These are phyloP conservation scores for Anser cygnoides DNA, from an alignment of 2,113 vertebrate species.

Conservation along the genomic window DNA sequence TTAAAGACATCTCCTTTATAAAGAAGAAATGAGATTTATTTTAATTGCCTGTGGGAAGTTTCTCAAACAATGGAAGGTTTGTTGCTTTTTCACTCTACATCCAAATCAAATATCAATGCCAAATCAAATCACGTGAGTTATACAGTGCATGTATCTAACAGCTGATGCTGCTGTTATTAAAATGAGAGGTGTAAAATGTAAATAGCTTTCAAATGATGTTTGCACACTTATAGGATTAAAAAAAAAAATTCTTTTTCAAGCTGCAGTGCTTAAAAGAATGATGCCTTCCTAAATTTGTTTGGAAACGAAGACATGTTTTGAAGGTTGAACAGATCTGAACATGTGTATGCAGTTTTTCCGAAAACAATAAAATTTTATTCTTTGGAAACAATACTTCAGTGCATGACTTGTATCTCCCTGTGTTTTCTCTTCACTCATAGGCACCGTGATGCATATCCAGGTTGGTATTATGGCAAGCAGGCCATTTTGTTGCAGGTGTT, in stretches of 20 bases:
- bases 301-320: constrained; percentile 54
- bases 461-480: background rate
- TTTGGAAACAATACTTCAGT: constrained; percentile 20
- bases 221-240: constrained; percentile 9
- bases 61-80: constrained; percentile 19
- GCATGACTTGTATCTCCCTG: background rate
- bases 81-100: constrained; percentile 29
- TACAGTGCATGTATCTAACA: background rate
- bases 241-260: background rate
- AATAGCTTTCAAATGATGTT: constrained; percentile 46
- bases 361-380: constrained; percentile 67
- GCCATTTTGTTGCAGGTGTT: background rate
- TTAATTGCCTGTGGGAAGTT: constrained; percentile 20
- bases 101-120: constrained; percentile 47
- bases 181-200: constrained; percentile 30
- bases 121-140: constrained; percentile 44
- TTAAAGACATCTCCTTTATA: constrained; percentile 14
- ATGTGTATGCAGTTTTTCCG: constrained; percentile 57
- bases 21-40: constrained; percentile 51
- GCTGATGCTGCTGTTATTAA: constrained; percentile 22
- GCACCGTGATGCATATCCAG: background rate
- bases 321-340: constrained; percentile 64
- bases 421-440: background rate
- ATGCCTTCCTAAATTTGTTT: background rate
- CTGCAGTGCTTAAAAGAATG: constrained; percentile 32